Evolutionary conservation across 2,113 vertebrate genomes (phyloP).

Genomic region (Neotoma lepida): DNA sequence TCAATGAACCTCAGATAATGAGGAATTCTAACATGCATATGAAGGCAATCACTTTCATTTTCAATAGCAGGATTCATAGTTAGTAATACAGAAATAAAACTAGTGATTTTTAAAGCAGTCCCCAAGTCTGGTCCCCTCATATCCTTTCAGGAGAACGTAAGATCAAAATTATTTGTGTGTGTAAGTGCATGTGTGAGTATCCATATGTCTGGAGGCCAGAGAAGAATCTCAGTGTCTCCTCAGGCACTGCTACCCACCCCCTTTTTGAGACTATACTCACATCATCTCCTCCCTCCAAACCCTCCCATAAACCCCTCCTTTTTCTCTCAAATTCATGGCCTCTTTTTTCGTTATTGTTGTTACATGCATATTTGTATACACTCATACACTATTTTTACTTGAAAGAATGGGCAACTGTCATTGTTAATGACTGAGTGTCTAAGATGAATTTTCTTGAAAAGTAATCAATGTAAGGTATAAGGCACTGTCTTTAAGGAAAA

Average conservation of each 20-base stretch:
- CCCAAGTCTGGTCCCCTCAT: neutral
- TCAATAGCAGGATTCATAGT: conserved; percentile 1
- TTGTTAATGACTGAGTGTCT: neutral
- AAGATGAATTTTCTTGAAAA: conserved; percentile 21
- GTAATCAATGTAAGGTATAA: neutral
- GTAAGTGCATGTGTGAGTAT: neutral
- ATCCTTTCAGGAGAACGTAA: neutral
- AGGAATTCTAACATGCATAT: neutral
- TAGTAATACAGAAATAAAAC: conserved; percentile 30
- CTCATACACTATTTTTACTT: neutral
- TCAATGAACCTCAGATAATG: conserved; percentile 21
- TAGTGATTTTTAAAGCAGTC: conserved; percentile 23
- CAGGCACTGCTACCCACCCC: neutral
- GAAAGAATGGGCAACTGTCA: neutral
- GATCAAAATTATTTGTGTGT: neutral
- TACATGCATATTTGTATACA: neutral
- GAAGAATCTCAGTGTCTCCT: neutral
- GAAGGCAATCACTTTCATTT: conserved; percentile 29
- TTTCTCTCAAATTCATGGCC: neutral
- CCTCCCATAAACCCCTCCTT: neutral
- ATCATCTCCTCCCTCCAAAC: neutral
- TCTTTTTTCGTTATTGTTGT: neutral
- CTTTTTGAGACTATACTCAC: neutral
- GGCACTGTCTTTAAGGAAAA: neutral
- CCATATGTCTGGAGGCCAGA: no score